A percentile compares a stretch with the other conserved stretches of the same genome.
These are phyloP conservation scores for Coelopa frigida DNA, from an alignment of 1,140 invertebrate genomes.

Conservation along the genomic window DNA sequence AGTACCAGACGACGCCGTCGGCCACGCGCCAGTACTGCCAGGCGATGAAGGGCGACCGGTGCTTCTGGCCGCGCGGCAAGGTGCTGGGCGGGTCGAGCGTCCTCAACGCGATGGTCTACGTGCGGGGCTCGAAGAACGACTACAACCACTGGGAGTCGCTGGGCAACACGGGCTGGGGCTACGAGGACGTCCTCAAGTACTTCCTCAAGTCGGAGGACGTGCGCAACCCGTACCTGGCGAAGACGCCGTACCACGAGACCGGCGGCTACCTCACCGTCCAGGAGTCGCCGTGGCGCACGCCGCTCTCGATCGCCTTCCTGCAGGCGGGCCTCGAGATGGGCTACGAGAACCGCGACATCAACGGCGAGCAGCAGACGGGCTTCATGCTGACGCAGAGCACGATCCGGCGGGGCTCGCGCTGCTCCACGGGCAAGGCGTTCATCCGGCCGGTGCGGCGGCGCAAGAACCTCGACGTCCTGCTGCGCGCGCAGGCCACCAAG, in stretches of 20 bases:
- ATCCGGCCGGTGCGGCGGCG: slow-evolving; percentile 70
- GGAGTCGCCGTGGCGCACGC: slow-evolving; percentile 73
- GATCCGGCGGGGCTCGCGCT: slow-evolving; percentile 74
- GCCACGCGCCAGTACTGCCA: slow-evolving; percentile 66
- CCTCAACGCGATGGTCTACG: slow-evolving; percentile 91
- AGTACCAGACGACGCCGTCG: slow-evolving; percentile 81
- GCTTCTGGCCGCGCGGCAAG: slow-evolving; percentile 82
- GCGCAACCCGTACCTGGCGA: slow-evolving; percentile 68
- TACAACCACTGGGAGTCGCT: slow-evolving; percentile 84
- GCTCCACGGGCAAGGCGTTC: slow-evolving; percentile 84
- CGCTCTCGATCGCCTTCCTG: slow-evolving; percentile 70
- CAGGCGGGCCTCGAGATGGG: slow-evolving; percentile 74
- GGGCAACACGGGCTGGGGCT: slow-evolving; percentile 88
- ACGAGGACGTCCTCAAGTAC: slow-evolving; percentile 77
- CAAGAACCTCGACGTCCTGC: slow-evolving; percentile 73
- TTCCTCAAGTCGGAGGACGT: slow-evolving; percentile 86
- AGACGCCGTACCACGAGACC: slow-evolving; percentile 64
- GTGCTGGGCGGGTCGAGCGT: slow-evolving; percentile 90
- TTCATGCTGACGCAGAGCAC: slow-evolving; percentile 82
- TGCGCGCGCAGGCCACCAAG: slow-evolving; percentile 67
- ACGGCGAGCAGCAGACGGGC: slow-evolving; percentile 74
- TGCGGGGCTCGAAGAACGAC: slow-evolving; percentile 83
- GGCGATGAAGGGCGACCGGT: slow-evolving; percentile 74
- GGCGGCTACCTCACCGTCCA: slow-evolving; percentile 80
- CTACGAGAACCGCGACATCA: slow-evolving; percentile 72